phyloP scores from a whole-genome alignment of 2,797 vertebrate genomes.

The Xenops minutus region DNA sequence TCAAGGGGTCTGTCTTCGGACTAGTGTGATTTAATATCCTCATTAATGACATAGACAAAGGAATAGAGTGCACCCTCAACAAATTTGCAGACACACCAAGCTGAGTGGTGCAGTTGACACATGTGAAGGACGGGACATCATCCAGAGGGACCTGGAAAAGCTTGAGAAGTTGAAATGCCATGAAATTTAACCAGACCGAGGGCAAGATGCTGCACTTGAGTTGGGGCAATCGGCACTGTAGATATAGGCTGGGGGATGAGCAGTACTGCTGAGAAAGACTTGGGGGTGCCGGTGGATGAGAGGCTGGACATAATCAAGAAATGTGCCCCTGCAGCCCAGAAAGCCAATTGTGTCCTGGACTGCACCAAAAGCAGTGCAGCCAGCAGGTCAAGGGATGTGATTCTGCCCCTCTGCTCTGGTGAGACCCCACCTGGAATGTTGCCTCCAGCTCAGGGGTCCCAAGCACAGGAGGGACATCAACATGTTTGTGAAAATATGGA shows the following conservation, averaged over 20 bases:
- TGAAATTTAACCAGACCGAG: not conserved
- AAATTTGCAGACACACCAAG: not conserved
- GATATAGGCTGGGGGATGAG: not conserved
- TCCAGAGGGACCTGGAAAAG: not conserved
- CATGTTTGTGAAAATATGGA: fast-evolving
- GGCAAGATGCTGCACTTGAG: not conserved
- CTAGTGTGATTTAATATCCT: not conserved
- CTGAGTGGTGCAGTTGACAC: not conserved
- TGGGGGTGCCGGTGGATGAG: fast-evolving
- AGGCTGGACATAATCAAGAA: not conserved
- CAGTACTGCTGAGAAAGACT: fast-evolving
- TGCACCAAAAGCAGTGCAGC: not conserved
- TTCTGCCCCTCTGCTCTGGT: not conserved
- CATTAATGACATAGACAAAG: not conserved
- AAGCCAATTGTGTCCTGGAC: fast-evolving
- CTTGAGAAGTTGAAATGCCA: not conserved
- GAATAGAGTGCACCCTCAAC: not conserved
- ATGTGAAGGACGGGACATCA: not conserved
- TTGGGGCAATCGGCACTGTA: fast-evolving
- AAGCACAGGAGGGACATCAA: not conserved
- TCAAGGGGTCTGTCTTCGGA: not conserved
- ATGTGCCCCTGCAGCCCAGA: not conserved
- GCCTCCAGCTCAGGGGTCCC: not conserved
- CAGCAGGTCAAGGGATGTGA: not conserved
- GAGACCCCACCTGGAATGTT: fast-evolving